Percentiles rank a stretch among this genome's conserved stretches.
Evolutionary conservation across 2,797 vertebrate species (phyloP).

Genomic region (Telmatherina bonti): DNA sequence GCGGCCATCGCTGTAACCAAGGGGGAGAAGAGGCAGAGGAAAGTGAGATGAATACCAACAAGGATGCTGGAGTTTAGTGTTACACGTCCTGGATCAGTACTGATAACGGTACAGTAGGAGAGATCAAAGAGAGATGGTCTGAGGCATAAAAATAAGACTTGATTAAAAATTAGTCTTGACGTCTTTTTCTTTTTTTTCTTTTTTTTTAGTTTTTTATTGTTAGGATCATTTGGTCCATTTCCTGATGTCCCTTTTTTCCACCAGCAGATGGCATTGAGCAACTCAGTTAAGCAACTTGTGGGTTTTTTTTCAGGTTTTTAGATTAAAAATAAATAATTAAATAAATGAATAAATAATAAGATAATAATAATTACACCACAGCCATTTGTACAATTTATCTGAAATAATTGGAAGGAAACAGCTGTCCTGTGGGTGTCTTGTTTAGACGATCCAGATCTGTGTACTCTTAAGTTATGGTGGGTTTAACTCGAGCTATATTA

Average conservation of each 20-base stretch:
- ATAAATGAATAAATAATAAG: too few species aligned
- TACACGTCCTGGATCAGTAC: constrained; percentile 23
- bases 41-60: constrained; percentile 57
- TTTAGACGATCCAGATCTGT: constrained; percentile 6
- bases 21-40: constrained; percentile 16
- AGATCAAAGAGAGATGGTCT: constrained; percentile 36
- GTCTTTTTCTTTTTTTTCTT: neutral
- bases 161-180: constrained; percentile 3
- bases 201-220: too few species aligned
- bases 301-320: neutral
- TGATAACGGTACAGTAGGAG: constrained; percentile 15
- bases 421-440: neutral
- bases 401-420: constrained; percentile 25
- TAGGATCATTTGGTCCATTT: fast-evolving
- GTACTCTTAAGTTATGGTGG: neutral
- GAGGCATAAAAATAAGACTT: neutral
- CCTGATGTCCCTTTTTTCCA: neutral
- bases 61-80: constrained; percentile 35
- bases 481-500: neutral
- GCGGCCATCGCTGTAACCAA: constrained; percentile 40
- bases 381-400: constrained; percentile 23
- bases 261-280: constrained; percentile 44
- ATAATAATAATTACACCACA: too few species aligned
- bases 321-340: neutral
- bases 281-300: neutral